Evolutionary conservation across 2,888 invertebrate species (phyloP).

Genomic region (Habrosyne pyritoides): DNA sequence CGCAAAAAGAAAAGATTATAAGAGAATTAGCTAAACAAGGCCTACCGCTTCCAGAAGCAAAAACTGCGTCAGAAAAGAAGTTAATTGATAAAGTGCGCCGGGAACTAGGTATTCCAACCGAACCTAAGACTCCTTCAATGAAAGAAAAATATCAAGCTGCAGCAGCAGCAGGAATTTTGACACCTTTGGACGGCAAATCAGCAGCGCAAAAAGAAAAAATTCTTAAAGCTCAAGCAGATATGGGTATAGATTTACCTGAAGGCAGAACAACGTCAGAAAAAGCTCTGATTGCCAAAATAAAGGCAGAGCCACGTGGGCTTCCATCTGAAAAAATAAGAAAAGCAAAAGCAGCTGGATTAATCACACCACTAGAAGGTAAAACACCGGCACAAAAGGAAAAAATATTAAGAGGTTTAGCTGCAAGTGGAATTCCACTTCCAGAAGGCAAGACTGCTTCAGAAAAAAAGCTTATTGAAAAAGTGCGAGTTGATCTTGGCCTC

Average conservation of each 20-base stretch:
- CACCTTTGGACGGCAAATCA: constrained; percentile 36
- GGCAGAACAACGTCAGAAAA: constrained; percentile 39
- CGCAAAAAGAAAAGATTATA: constrained; percentile 37
- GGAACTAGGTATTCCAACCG: constrained; percentile 9
- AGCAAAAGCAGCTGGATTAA: constrained; percentile 30
- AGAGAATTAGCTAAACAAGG: constrained; percentile 26
- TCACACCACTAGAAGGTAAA: too few species aligned
- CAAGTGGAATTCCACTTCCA: too few species aligned
- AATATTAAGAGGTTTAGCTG: too few species aligned
- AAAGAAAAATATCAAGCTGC: constrained; percentile 6
- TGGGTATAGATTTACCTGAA: constrained; percentile 37
- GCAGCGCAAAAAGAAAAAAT: constrained; percentile 40
- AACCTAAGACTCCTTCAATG: constrained; percentile 2
- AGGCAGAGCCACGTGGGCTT: constrained; percentile 4
- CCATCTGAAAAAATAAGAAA: constrained; percentile 28
- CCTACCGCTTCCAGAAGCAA: constrained; percentile 31
- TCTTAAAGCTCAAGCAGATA: constrained; percentile 21
- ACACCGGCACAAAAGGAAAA: too few species aligned
- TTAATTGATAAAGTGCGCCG: constrained; percentile 13
- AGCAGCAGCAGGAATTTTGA: constrained; percentile 29
- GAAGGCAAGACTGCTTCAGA: too few species aligned
- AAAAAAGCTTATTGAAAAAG: too few species aligned
- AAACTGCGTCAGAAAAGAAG: constrained; percentile 19
- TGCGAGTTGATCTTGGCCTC: too few species aligned
- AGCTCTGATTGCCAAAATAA: constrained; percentile 21